Evolutionary conservation across 2,797 vertebrate species (phyloP).

Genomic region (Potorous gilbertii): DNA sequence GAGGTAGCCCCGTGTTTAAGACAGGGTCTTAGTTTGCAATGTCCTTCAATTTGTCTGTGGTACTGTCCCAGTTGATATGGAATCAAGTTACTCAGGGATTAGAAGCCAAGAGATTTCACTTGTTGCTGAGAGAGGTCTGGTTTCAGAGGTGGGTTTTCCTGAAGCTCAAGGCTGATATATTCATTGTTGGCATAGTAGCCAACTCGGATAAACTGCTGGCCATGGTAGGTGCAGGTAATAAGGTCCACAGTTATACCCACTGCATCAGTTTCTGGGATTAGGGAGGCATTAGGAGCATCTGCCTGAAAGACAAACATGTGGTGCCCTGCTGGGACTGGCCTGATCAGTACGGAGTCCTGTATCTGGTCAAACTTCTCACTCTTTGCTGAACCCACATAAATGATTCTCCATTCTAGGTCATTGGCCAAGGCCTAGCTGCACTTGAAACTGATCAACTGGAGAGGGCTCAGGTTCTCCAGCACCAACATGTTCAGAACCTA

Average conservation of each 20-base stretch:
- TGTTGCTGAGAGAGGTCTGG: slow-evolving; percentile 93
- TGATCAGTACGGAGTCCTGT: slow-evolving; percentile 92
- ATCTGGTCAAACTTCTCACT: slow-evolving; percentile 94
- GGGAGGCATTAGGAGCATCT: slow-evolving; percentile 90
- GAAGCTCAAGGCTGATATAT: slow-evolving; percentile 92
- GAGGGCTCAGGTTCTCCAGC: too few relatives aligned
- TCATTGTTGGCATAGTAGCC: slow-evolving; percentile 97
- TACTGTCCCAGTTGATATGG: slow-evolving; percentile 96
- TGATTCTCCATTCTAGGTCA: slow-evolving; percentile 94
- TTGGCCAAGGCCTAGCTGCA: too few relatives aligned
- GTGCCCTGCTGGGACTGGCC: slow-evolving; percentile 93
- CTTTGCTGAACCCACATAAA: slow-evolving; percentile 95
- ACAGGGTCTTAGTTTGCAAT: slow-evolving; percentile 92
- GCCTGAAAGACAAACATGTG: slow-evolving; percentile 97
- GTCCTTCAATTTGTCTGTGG: slow-evolving; percentile 90
- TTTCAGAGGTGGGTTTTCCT: slow-evolving; percentile 93
- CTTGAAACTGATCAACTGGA: too few relatives aligned
- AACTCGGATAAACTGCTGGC: slow-evolving; percentile 95
- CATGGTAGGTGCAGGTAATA: slow-evolving; percentile 94
- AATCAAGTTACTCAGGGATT: slow-evolving; percentile 95
- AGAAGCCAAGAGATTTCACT: slow-evolving; percentile 92
- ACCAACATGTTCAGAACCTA: too few relatives aligned
- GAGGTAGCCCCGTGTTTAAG: slow-evolving; percentile 88
- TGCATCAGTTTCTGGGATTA: slow-evolving; percentile 95
- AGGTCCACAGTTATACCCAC: slow-evolving; percentile 95